Conservation (phyloP, 2,797 vertebrate species). For the Clarias platycephalus region DNA sequence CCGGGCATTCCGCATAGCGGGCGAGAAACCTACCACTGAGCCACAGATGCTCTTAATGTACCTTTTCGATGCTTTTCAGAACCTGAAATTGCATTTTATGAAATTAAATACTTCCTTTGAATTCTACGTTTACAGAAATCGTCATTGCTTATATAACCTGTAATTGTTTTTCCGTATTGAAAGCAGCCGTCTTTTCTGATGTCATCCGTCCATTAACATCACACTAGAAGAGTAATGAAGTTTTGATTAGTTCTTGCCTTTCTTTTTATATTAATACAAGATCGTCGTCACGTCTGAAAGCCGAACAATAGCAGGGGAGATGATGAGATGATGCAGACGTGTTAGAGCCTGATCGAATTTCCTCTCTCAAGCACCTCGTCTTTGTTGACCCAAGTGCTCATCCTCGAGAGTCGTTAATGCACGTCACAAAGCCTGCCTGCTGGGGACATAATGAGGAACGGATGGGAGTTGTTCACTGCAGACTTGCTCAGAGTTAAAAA, state of each 20-base stretch:
- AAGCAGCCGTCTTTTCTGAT: background rate
- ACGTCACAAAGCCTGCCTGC: constrained; percentile 51
- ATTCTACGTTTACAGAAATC: background rate
- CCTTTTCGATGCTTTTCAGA: background rate
- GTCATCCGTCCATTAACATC: background rate
- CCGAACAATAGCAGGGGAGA: constrained; percentile 32
- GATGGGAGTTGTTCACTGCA: constrained; percentile 24
- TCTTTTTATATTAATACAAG: constrained; percentile 11
- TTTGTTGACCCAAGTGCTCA: constrained; percentile 53
- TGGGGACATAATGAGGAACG: constrained; percentile 55
- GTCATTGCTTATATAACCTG: background rate
- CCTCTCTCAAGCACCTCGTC: constrained; percentile 28
- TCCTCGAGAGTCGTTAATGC: constrained; percentile 35
- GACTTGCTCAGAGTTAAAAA: background rate
- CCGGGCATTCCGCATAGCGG: too few relatives aligned
- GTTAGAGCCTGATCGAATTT: constrained; percentile 42
- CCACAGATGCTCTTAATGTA: background rate
- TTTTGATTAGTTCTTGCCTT: constrained; percentile 18
- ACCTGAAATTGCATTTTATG: background rate
- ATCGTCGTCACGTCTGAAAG: background rate
- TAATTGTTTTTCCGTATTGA: background rate
- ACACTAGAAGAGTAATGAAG: background rate
- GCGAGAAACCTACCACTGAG: too few relatives aligned
- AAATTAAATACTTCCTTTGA: too few relatives aligned
- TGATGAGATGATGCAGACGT: constrained; percentile 25